Base-by-base conservation (phyloP, 2,888 invertebrate species). In the Aspidiotus destructor region DNA sequence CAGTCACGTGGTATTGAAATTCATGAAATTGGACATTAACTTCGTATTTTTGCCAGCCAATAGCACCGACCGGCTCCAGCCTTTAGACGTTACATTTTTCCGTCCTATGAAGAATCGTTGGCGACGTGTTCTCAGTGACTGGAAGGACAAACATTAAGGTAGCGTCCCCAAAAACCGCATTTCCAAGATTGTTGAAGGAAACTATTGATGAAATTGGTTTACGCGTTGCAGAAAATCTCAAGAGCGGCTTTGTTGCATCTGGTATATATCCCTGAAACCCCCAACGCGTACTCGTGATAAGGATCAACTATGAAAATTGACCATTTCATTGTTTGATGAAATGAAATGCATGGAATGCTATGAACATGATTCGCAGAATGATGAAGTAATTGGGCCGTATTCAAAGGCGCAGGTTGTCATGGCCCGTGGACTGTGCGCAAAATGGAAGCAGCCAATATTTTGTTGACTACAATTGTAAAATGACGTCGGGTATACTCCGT, bases 31-130 rank as follows among this genome's bases (percentile, higher is more conserved):
- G 41, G 60, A 72, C n/a, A 71, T 73, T 42, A 53, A 62, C 54
- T 71, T 72, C 57, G 55, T 72, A 41, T 72, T 72, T 60, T 55
- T 72, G 48, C 71, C 72, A 9, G 52, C 70, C 41, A 72, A 72
- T 69, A 62, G 68, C 28, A 72, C 73, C 13, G 71, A 73, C 44
- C 41, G 70, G 28, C 69, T 69, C 13, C 73, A 72, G 68, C 73
- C 71, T 9, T 63, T 73, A 7, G 72, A 72, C 44, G 70, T 72
- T 2, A 71, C 71, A 15, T 72, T 71, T 41, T 72, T 73, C 60
- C 53, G 70, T 2, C 73, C 73, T 1, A 48, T 72, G 16, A 72
- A 73, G 58, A 61, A 17, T 11, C 68, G 61, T 55, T 72, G 72
- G 72, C 57, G 73, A 16, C 60, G 62, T 15, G 69, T 71, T 55